phyloP scores from a whole-genome alignment of 2,888 invertebrate species.

The Pseudanteris insignis region DNA sequence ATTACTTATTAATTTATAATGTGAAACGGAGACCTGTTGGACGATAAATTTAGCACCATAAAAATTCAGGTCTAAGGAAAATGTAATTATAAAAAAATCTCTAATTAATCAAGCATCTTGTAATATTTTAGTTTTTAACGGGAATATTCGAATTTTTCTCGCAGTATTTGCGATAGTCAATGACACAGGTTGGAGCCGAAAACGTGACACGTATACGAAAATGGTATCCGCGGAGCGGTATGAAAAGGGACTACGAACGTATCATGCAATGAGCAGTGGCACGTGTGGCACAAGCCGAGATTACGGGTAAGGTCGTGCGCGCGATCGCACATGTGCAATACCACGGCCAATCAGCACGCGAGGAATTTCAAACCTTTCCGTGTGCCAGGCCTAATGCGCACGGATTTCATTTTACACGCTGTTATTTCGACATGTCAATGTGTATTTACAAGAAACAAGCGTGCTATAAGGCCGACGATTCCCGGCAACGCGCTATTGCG shows the following conservation, averaged over 20 bases:
- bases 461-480: slow-evolving; percentile 31
- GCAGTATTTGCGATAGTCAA: too few relatives aligned
- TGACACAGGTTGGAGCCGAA: background rate
- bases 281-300: slow-evolving; percentile 38
- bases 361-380: slow-evolving; percentile 41
- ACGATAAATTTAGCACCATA: too few relatives aligned
- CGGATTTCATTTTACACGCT: slow-evolving; percentile 35
- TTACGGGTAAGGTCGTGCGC: slow-evolving; percentile 43
- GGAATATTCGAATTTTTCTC: too few relatives aligned
- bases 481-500: slow-evolving; percentile 29
- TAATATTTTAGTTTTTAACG: too few relatives aligned
- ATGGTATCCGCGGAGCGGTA: too few relatives aligned
- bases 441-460: slow-evolving; percentile 36
- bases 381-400: slow-evolving; percentile 28
- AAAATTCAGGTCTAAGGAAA: too few relatives aligned
- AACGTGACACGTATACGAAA: too few relatives aligned
- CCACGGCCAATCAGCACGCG: slow-evolving; percentile 34
- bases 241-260: slow-evolving; percentile 9
- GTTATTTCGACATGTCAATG: slow-evolving; percentile 43
- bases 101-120: too few relatives aligned
- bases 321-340: slow-evolving; percentile 40
- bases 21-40: too few relatives aligned
- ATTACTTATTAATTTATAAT: too few relatives aligned
- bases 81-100: too few relatives aligned
- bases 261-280: slow-evolving; percentile 29